A percentile compares a stretch with the other conserved stretches of the same genome.
Conservation (phyloP, 1,140 invertebrate genomes). For the Trissolcus basalis region DNA sequence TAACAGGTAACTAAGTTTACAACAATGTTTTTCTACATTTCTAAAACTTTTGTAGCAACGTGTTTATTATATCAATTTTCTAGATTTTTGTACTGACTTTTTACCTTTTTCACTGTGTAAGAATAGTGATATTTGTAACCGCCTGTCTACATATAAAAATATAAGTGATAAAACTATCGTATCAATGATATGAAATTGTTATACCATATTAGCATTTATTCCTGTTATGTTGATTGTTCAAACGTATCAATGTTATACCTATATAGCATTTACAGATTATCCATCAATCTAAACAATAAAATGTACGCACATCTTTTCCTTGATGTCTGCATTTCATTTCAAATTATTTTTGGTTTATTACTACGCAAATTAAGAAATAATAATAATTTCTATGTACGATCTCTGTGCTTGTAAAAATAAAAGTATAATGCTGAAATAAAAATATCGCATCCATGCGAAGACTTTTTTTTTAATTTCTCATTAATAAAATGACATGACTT, state of each 20-base stretch:
- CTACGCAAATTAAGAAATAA: too few relatives aligned
- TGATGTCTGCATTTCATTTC: too few relatives aligned
- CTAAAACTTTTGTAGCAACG: too few relatives aligned
- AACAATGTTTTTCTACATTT: too few relatives aligned
- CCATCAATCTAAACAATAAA: background rate
- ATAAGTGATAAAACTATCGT: background rate
- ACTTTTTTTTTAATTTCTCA: too few relatives aligned
- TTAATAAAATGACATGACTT: too few relatives aligned
- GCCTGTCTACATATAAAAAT: background rate
- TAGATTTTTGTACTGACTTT: slow-evolving; percentile 5
- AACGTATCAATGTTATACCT: slow-evolving; percentile 1
- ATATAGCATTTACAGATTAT: background rate
- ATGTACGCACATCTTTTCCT: too few relatives aligned
- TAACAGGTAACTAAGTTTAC: background rate
- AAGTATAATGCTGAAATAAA: background rate
- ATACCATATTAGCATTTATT: slow-evolving; percentile 40
- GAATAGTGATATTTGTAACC: slow-evolving; percentile 2
- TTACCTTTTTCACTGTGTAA: background rate
- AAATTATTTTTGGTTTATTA: too few relatives aligned
- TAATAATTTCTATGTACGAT: too few relatives aligned
- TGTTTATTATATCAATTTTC: slow-evolving; percentile 3
- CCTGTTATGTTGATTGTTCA: slow-evolving; percentile 20
- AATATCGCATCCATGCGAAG: too few relatives aligned
- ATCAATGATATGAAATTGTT: slow-evolving; percentile 19
- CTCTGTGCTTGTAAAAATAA: too few relatives aligned